Percentiles rank a stretch among this genome's conserved stretches.
Conservation (phyloP, 1,140 invertebrate genomes). For the Hestina assimilis region DNA sequence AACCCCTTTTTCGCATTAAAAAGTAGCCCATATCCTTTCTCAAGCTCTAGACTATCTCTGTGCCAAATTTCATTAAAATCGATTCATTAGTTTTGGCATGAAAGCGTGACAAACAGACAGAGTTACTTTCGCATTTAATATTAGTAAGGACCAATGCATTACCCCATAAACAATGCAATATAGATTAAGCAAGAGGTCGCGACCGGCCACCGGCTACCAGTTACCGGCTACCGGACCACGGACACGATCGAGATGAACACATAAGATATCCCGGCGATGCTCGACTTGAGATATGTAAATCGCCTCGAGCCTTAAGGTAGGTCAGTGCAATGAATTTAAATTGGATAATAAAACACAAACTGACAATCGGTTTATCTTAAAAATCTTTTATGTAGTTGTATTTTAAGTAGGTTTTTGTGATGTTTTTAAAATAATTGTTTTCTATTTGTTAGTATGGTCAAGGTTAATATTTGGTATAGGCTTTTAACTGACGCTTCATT, state of each 20-base stretch:
- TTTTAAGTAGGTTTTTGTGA: no score
- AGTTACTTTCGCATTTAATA: no score
- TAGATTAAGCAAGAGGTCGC: constrained; percentile 22
- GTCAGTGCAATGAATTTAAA: constrained; percentile 36
- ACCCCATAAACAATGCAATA: constrained; percentile 28
- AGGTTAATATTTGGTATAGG: no score
- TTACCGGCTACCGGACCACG: constrained; percentile 29
- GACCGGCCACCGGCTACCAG: constrained; percentile 8
- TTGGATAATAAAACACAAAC: constrained; percentile 33
- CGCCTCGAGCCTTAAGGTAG: constrained; percentile 29
- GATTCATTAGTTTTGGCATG: no score
- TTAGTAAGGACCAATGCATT: constrained; percentile 15
- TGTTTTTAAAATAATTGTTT: no score
- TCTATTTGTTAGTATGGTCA: no score
- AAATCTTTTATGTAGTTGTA: neutral
- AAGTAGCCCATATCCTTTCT: no score
- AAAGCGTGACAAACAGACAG: no score
- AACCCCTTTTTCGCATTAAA: no score
- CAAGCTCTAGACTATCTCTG: no score
- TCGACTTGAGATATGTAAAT: constrained; percentile 56
- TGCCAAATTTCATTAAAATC: no score
- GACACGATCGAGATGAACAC: constrained; percentile 50
- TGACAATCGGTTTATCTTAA: constrained; percentile 20
- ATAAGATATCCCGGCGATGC: constrained; percentile 49
- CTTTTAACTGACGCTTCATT: no score